Conservation (phyloP, 2,797 vertebrate genomes). For the Mus minutoides region DNA sequence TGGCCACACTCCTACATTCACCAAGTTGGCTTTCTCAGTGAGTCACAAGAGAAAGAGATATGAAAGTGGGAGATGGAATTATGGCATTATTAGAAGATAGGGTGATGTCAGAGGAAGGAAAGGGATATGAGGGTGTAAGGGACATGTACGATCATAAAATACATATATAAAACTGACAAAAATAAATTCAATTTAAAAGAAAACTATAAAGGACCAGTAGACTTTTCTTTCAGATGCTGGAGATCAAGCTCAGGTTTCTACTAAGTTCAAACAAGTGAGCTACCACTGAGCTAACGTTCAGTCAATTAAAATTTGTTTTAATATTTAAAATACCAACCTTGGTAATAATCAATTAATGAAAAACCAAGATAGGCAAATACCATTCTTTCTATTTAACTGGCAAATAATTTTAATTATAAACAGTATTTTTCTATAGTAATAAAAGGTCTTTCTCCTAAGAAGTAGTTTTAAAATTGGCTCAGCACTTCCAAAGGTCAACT, state of each 20-base stretch:
- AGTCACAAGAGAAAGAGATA: background rate
- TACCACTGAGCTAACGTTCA: background rate
- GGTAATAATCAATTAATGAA: conserved; percentile 39
- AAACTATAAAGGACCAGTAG: background rate
- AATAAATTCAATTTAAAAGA: background rate
- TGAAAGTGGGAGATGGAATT: background rate
- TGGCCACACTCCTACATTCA: background rate
- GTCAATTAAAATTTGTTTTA: conserved; percentile 25
- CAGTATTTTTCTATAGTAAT: conserved; percentile 33
- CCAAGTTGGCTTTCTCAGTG: background rate
- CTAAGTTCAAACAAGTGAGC: background rate
- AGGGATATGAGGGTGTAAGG: background rate
- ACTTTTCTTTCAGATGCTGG: background rate
- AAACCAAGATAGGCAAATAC: conserved; percentile 61
- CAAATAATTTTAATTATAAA: conserved; percentile 56
- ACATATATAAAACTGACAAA: background rate
- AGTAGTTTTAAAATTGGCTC: conserved; percentile 57
- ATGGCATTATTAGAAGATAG: background rate
- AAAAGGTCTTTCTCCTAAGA: conserved; percentile 52
- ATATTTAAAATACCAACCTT: conserved; percentile 55
- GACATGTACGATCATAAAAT: background rate
- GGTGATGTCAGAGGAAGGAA: background rate
- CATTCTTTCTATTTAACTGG: conserved; percentile 49
- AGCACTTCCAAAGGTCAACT: conserved; percentile 51
- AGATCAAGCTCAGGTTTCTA: background rate